Conservation (phyloP, 2,797 vertebrate genomes). For the Dendrocincla fuliginosa region DNA sequence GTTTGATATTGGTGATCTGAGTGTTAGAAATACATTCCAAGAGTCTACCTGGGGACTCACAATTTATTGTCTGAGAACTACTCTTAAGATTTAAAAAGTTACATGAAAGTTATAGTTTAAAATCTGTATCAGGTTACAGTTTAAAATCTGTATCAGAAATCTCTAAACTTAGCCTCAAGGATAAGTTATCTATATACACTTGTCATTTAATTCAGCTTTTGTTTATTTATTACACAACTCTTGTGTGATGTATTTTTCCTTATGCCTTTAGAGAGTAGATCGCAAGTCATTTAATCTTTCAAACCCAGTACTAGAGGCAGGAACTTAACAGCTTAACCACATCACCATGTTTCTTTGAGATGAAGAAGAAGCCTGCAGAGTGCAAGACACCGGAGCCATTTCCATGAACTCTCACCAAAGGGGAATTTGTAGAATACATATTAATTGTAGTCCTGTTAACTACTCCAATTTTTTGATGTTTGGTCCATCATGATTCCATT, state of each 20-base stretch:
- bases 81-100: background rate
- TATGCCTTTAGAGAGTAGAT: background rate
- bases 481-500: slow-evolving; percentile 82
- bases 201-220: background rate
- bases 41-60: background rate
- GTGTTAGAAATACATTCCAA: background rate
- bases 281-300: background rate
- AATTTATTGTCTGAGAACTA: background rate
- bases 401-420: background rate
- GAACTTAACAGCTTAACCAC: background rate
- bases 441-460: background rate
- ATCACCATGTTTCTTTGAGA: background rate
- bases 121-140: too few species aligned
- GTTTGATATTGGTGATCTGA: background rate
- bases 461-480: background rate
- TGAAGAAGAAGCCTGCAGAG: background rate
- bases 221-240: background rate
- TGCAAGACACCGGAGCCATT: background rate
- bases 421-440: background rate
- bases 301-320: background rate
- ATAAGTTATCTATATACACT: background rate
- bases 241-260: background rate
- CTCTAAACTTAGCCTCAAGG: background rate
- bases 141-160: background rate
- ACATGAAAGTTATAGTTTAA: background rate